Evolutionary conservation across 2,797 vertebrate species (phyloP).

Genomic region (Typhlichthys subterraneus): DNA sequence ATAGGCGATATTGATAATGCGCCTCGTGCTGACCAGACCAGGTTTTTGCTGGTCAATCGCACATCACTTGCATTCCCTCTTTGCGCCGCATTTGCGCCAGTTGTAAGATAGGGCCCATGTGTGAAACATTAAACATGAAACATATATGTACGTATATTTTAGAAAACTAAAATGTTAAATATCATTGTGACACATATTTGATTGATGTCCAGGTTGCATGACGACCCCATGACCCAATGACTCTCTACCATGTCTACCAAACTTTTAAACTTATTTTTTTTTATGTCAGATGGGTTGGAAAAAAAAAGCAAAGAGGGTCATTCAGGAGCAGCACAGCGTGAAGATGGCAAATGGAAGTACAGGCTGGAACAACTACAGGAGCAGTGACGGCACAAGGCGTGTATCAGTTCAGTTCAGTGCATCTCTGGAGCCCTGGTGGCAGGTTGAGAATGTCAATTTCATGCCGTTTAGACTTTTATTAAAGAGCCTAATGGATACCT

Average conservation of each 20-base stretch:
- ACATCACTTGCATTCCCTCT: too few relatives aligned
- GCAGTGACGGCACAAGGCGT: constrained; percentile 39
- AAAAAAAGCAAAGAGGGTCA: constrained; percentile 37
- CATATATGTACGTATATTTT: too few relatives aligned
- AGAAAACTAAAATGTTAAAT: too few relatives aligned
- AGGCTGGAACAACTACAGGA: constrained; percentile 37
- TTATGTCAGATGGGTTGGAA: neutral
- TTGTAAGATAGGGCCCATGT: too few relatives aligned
- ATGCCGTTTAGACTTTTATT: constrained; percentile 78
- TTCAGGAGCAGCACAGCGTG: constrained; percentile 37
- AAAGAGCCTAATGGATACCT: constrained; percentile 78
- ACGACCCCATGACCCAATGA: neutral
- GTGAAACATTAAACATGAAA: too few relatives aligned
- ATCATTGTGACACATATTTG: neutral
- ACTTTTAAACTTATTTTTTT: neutral
- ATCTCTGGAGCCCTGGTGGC: constrained; percentile 38
- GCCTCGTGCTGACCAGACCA: too few relatives aligned
- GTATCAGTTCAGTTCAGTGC: constrained; percentile 53
- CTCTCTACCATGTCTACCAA: constrained; percentile 3
- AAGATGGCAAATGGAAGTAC: constrained; percentile 45
- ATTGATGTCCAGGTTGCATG: neutral
- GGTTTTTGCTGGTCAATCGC: too few relatives aligned
- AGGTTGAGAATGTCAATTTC: constrained; percentile 80
- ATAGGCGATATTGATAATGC: too few relatives aligned
- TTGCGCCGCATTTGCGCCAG: too few relatives aligned